These are phyloP conservation scores for Drosophila nikananu DNA, from an alignment of 1,140 invertebrate genomes.

Conservation along the genomic window DNA sequence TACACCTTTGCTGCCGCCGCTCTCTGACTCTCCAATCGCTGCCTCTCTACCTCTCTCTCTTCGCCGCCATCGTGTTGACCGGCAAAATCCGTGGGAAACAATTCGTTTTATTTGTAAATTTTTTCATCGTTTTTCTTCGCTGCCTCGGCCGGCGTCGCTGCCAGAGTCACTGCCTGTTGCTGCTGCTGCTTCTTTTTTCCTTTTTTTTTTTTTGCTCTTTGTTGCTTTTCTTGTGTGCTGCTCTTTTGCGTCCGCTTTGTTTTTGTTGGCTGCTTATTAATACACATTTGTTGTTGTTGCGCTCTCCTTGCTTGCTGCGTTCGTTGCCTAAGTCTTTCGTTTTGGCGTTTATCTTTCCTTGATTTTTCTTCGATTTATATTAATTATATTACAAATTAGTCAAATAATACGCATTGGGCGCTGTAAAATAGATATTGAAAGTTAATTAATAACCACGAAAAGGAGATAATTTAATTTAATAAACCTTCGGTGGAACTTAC, in stretches of 20 bases:
- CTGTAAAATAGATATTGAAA: background rate
- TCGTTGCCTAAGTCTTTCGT: slow-evolving; percentile 84
- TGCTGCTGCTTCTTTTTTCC: slow-evolving; percentile 42
- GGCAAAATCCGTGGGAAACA: slow-evolving; percentile 86
- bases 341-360: slow-evolving; percentile 45
- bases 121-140: slow-evolving; percentile 73
- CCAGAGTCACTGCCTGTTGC: slow-evolving; percentile 36
- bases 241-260: slow-evolving; percentile 77
- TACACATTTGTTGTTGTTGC: slow-evolving; percentile 66
- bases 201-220: slow-evolving; percentile 26
- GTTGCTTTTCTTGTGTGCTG: slow-evolving; percentile 59
- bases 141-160: slow-evolving; percentile 15
- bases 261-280: slow-evolving; percentile 78
- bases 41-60: slow-evolving; percentile 40
- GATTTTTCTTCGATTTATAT: slow-evolving; percentile 22
- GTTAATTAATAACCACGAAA: background rate
- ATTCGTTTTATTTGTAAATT: slow-evolving; percentile 85
- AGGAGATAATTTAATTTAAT: background rate
- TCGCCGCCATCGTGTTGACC: slow-evolving; percentile 82
- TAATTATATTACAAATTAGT: background rate
- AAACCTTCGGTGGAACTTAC: background rate
- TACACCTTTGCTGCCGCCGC: slow-evolving; percentile 69
- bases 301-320: slow-evolving; percentile 45
- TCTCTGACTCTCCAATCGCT: slow-evolving; percentile 24
- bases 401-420: background rate